Conservation (phyloP, 2,797 vertebrate genomes). For the Sylvilagus floridanus region DNA sequence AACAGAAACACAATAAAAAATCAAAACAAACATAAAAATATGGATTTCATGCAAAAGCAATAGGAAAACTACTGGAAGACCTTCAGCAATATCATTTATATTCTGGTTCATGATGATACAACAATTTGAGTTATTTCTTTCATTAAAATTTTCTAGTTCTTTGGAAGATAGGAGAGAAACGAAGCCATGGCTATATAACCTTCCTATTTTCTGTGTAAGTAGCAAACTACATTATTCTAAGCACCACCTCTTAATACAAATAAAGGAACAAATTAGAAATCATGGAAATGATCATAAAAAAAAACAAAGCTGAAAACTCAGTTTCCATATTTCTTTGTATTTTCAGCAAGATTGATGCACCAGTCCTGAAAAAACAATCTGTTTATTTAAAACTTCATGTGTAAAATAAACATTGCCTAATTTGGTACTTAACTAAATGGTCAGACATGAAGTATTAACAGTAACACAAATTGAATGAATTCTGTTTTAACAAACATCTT, state of each 20-base stretch:
- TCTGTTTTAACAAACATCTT: conserved; percentile 18
- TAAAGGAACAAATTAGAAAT: conserved; percentile 26
- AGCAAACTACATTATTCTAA: conserved; percentile 59
- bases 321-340: not conserved
- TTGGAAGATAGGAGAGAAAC: conserved; percentile 43
- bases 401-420: not conserved
- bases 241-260: not conserved
- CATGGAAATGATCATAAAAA: conserved; percentile 14
- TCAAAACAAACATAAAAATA: conserved; percentile 3
- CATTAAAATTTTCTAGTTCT: conserved; percentile 64
- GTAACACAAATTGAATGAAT: not conserved
- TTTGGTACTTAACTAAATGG: not conserved
- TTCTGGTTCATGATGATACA: conserved; percentile 43
- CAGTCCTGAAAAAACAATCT: not conserved
- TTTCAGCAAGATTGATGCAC: not conserved
- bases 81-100: conserved; percentile 55
- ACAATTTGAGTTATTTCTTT: conserved; percentile 16
- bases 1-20: not conserved
- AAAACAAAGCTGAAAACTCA: not conserved
- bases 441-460: not conserved
- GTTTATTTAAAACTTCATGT: not conserved
- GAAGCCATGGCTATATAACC: not conserved
- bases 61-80: conserved; percentile 51
- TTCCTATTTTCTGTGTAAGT: conserved; percentile 44
- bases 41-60: conserved; percentile 37